These are phyloP conservation scores for Oryzaephilus surinamensis DNA, from an alignment of 1,140 invertebrate genomes.

Conservation along the genomic window DNA sequence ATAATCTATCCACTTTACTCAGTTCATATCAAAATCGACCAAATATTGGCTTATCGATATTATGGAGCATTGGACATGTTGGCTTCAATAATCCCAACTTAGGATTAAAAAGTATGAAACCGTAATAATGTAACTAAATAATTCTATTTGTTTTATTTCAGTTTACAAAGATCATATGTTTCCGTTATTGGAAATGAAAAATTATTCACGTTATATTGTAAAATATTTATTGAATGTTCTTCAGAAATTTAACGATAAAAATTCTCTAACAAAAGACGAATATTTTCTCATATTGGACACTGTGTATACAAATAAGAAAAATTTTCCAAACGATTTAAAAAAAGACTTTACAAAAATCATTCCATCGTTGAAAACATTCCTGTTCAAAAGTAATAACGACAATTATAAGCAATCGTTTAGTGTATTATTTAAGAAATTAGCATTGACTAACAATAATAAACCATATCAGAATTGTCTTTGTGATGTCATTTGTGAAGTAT, in stretches of 20 bases:
- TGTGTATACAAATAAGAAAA: conserved; percentile 26
- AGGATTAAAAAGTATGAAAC: conserved; percentile 54
- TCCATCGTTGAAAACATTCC: conserved; percentile 34
- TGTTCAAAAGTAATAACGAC: conserved; percentile 22
- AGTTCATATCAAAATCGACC: conserved; percentile 72
- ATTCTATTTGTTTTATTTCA: too few species aligned
- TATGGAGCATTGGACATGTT: conserved; percentile 71
- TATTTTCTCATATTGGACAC: conserved; percentile 26
- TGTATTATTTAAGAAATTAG: conserved; percentile 37
- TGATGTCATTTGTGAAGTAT: conserved; percentile 37
- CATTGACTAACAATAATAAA: conserved; percentile 26
- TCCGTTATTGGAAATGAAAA: conserved; percentile 60
- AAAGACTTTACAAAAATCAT: conserved; percentile 30
- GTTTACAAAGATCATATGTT: conserved; percentile 75
- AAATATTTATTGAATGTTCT: conserved; percentile 58
- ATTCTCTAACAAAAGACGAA: conserved; percentile 22
- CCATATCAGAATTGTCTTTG: conserved; percentile 37
- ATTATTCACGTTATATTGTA: conserved; percentile 57
- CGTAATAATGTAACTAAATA: conserved; percentile 1
- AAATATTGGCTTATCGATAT: conserved; percentile 59
- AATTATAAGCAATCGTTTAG: conserved; percentile 34
- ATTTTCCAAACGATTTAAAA: conserved; percentile 25
- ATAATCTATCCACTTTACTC: conserved; percentile 50
- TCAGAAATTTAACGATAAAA: conserved; percentile 20
- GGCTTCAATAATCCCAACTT: conserved; percentile 54